Evolutionary conservation across 2,113 vertebrate species (phyloP).

Genomic region (Astur gentilis): DNA sequence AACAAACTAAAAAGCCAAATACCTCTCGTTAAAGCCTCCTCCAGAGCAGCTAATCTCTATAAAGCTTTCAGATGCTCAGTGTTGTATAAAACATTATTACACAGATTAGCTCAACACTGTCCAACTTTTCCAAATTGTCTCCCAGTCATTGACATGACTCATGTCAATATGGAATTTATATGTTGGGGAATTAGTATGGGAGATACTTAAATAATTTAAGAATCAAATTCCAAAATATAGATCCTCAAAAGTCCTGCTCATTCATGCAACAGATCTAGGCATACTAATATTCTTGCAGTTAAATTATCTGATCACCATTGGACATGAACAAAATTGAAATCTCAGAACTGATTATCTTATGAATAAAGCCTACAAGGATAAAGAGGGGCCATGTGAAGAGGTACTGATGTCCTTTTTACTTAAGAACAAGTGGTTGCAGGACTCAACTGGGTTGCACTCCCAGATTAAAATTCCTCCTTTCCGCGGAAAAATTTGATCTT

Average conservation of each 20-base stretch:
- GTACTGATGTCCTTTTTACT: neutral
- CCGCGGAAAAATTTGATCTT: neutral
- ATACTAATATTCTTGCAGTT: neutral
- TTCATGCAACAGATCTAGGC: neutral
- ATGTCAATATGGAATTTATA: neutral
- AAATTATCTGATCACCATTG: neutral
- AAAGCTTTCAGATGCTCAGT: neutral
- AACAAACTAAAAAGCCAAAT: neutral
- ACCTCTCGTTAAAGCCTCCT: neutral
- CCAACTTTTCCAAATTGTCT: neutral
- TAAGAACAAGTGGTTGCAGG: neutral
- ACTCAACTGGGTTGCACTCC: neutral
- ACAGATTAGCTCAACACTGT: neutral
- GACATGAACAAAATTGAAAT: neutral
- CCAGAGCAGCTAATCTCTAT: neutral
- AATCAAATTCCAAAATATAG: neutral
- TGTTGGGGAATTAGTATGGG: neutral
- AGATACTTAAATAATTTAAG: neutral
- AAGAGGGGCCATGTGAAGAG: neutral
- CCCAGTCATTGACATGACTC: neutral
- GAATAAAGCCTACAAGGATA: neutral
- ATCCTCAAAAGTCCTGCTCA: neutral
- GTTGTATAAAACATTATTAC: neutral
- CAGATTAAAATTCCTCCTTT: neutral
- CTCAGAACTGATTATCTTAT: accelerated